A percentile compares a stretch with the other conserved stretches of the same genome.
Evolutionary conservation across 2,888 invertebrate species (phyloP).

Genomic region (Strigamia crassipes): DNA sequence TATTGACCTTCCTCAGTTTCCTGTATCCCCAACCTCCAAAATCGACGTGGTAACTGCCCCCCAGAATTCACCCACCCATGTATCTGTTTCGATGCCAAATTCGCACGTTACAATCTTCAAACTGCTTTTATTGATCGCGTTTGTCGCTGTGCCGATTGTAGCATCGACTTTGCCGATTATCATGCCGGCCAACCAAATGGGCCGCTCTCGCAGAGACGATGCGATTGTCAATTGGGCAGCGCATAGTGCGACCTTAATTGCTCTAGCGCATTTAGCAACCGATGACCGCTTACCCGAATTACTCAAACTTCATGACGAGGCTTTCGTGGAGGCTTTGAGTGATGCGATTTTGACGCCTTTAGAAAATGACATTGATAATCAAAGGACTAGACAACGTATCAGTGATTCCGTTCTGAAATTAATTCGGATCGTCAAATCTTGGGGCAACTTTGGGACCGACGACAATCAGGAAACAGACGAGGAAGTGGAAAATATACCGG

Average conservation of each 20-base stretch:
- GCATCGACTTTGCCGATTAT: constrained; percentile 41
- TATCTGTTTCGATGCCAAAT: background rate
- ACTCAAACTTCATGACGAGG: constrained; percentile 31
- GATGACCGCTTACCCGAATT: constrained; percentile 31
- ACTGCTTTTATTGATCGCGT: constrained; percentile 44
- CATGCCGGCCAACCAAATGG: no score
- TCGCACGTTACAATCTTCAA: constrained; percentile 30
- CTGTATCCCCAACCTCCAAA: background rate
- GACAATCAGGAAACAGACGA: background rate
- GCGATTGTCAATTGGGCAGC: constrained; percentile 43
- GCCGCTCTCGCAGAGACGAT: no score
- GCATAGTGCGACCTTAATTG: constrained; percentile 35
- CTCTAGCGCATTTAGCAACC: constrained; percentile 25
- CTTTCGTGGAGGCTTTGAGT: constrained; percentile 30
- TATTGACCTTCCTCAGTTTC: background rate
- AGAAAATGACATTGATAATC: background rate
- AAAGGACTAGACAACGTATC: background rate
- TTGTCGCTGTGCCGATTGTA: constrained; percentile 43
- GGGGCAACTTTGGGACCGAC: background rate
- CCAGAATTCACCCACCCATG: background rate
- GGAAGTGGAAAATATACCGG: background rate
- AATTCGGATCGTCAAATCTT: background rate
- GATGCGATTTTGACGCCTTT: background rate
- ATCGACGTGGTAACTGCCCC: background rate
- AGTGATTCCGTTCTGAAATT: background rate